These are phyloP conservation scores for Lasioglossum vierecki DNA, from an alignment of 2,888 invertebrate genomes.

Conservation along the genomic window DNA sequence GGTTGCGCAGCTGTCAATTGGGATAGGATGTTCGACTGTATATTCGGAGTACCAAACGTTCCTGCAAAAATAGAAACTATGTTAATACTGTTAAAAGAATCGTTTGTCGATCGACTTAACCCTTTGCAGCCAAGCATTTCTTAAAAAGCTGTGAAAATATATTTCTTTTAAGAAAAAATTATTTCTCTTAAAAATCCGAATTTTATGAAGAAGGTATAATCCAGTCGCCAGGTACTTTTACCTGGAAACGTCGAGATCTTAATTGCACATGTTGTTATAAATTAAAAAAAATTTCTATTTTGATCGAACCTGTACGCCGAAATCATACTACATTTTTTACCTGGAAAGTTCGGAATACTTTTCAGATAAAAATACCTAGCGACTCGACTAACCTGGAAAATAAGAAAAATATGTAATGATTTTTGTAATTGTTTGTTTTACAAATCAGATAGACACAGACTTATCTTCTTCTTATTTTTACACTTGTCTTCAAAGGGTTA, in stretches of 20 bases:
- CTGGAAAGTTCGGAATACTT: too few relatives aligned
- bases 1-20: conserved; percentile 79
- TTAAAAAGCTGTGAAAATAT: not conserved
- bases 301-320: too few relatives aligned
- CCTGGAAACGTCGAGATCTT: too few relatives aligned
- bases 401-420: not conserved
- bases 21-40: conserved; percentile 81
- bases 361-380: too few relatives aligned
- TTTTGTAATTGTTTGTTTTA: not conserved
- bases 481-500: not conserved
- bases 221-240: too few relatives aligned
- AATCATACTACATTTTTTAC: too few relatives aligned
- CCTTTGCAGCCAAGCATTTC: not conserved
- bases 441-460: not conserved
- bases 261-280: too few relatives aligned
- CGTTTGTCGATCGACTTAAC: not conserved
- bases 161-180: too few relatives aligned
- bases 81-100: not conserved
- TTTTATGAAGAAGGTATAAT: too few relatives aligned
- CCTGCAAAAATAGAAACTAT: conserved; percentile 55
- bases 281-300: too few relatives aligned
- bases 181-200: not conserved
- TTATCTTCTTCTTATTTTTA: not conserved
- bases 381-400: not conserved
- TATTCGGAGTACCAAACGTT: conserved; percentile 81